These are phyloP conservation scores for Pristionchus mayeri DNA, from an alignment of 2,888 invertebrate genomes.

Conservation along the genomic window DNA sequence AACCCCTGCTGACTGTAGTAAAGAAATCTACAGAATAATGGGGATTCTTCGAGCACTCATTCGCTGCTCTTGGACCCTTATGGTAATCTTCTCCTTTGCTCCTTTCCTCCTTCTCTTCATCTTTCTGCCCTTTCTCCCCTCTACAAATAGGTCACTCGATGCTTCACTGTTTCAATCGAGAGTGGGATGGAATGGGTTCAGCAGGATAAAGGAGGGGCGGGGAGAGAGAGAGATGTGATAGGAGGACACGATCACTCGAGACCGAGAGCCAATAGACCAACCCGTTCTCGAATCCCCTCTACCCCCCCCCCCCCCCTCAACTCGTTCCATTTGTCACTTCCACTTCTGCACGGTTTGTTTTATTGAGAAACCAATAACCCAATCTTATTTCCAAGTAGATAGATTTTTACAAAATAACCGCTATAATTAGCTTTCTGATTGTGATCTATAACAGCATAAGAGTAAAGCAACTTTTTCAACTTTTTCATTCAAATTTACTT, in stretches of 20 bases:
- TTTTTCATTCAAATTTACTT: too few species aligned
- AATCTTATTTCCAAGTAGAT: too few species aligned
- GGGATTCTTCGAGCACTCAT: not conserved
- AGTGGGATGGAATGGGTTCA: not conserved
- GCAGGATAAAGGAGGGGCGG: not conserved
- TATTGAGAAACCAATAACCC: not conserved
- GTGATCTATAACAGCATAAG: too few species aligned
- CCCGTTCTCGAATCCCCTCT: not conserved
- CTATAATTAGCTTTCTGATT: too few species aligned
- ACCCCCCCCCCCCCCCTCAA: not conserved
- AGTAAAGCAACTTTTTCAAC: too few species aligned
- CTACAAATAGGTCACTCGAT: slow-evolving; percentile 19
- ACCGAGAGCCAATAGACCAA: not conserved
- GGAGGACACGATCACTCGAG: slow-evolving; percentile 21
- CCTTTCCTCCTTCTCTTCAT: not conserved
- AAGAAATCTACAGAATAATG: not conserved
- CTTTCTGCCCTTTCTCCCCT: not conserved
- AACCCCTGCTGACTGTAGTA: not conserved
- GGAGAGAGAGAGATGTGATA: not conserved
- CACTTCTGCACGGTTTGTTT: not conserved
- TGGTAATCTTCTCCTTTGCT: not conserved
- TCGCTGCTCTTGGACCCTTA: not conserved
- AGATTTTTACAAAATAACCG: too few species aligned
- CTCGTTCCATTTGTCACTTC: not conserved
- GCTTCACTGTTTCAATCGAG: slow-evolving; percentile 30